phyloP scores from a whole-genome alignment of 2,113 vertebrate genomes.

The Microcebus ravelobensis region DNA sequence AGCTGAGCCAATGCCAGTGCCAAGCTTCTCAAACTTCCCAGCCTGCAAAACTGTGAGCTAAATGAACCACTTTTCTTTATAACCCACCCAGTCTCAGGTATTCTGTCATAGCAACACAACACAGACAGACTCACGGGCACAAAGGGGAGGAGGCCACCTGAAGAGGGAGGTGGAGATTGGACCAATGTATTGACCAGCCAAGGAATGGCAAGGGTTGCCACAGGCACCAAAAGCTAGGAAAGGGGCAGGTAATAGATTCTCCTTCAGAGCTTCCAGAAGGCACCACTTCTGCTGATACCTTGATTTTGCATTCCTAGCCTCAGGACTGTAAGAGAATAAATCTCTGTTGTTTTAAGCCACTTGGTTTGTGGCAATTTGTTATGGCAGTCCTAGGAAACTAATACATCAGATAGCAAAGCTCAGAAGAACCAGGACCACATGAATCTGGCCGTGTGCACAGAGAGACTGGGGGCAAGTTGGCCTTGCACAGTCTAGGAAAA shows the following conservation, averaged over 20 bases:
- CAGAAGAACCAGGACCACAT: neutral
- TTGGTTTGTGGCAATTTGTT: neutral
- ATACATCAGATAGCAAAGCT: neutral
- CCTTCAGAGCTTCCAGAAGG: neutral
- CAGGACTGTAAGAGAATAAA: neutral
- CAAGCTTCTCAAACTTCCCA: neutral
- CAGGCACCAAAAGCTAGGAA: accelerated
- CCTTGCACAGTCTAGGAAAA: neutral
- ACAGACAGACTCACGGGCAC: neutral
- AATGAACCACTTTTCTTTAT: neutral
- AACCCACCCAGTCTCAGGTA: neutral
- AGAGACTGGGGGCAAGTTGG: neutral
- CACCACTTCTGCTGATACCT: neutral
- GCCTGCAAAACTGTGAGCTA: neutral
- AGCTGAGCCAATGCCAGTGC: neutral
- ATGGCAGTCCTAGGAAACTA: neutral
- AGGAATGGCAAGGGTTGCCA: accelerated
- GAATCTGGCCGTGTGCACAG: accelerated
- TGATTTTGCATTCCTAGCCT: neutral
- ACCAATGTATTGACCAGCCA: accelerated
- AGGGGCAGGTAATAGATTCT: neutral
- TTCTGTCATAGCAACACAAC: neutral
- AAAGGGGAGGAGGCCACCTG: neutral
- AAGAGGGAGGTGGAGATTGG: neutral
- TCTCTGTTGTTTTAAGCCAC: neutral